Base-by-base conservation (phyloP, 2,888 invertebrate species). In the Amblyteles armatorius region DNA sequence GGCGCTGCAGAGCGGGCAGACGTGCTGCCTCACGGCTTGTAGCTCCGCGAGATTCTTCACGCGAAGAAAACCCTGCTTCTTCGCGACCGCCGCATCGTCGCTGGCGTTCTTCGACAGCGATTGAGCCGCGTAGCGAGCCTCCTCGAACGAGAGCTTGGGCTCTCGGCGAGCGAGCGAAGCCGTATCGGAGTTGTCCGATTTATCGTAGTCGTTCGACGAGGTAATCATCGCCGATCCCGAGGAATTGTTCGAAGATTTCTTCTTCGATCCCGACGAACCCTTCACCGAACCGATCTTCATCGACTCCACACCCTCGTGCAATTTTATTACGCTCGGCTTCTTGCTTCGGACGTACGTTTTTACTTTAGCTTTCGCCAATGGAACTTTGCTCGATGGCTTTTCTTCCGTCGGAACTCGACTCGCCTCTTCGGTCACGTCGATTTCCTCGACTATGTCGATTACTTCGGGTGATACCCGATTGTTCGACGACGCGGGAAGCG, bases 31-130 rank as follows among this genome's bases (percentile, higher is more conserved):
- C 16, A 84, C 76, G 0, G 86, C 88, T 16, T 83, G 85, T 0
- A 88, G 50, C 16, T 88, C 88, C 5, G 88, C 85, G 2, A 88
- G 73, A 73, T 86, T 87, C 67, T 88, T 88, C 2, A 88, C 88
- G 7, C 88, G 88, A 22, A 88, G 80, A 36, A 88, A 87, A 40
- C 86, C 85, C 29, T 79, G 85, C n/a, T 79, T 86, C 33, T 68
- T 81, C 6, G 69, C 55, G 16, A 3, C 48, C 3, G 26, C 29
- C 4, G 63, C 26, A 13, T 68, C 48, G 40, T 26, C 44, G 29
- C 36, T 52, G 44, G 44, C 11, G 11, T 11, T 55, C 11, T 36
- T 81, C 29, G 44, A 40, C 11, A 50, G 48, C 13, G 57, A 19
- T 9, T 63, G 26, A 19, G 50, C 6, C 16, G 52, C 29, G 16